Conservation (phyloP, 2,113 vertebrate genomes). For the Pseudois nayaur region DNA sequence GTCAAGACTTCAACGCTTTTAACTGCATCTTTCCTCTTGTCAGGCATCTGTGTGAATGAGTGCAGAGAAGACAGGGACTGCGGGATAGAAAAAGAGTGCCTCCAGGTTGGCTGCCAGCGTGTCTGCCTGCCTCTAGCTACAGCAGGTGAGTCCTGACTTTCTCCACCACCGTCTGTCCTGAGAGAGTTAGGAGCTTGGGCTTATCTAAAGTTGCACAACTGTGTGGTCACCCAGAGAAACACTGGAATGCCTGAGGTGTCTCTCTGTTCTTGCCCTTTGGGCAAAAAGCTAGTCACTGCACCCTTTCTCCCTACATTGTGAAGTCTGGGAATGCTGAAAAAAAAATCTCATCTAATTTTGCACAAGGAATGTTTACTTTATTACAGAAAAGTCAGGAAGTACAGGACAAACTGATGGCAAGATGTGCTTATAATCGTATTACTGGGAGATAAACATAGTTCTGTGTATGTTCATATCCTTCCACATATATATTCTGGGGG, state of each 20-base stretch:
- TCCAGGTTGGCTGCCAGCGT: background rate
- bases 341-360: background rate
- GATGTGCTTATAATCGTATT: background rate
- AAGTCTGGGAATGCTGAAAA: background rate
- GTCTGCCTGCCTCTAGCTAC: background rate
- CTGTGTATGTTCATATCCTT: background rate
- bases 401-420: background rate
- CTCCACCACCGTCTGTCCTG: background rate
- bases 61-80: background rate
- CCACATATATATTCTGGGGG: background rate
- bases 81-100: accelerated
- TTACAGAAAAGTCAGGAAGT: background rate
- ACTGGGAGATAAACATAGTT: background rate
- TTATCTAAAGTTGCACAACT: background rate
- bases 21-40: background rate
- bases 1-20: background rate
- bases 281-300: background rate
- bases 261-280: background rate
- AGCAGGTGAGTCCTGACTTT: background rate
- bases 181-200: background rate
- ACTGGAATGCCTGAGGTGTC: background rate
- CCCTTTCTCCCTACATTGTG: background rate
- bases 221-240: background rate
- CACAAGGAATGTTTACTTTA: background rate
- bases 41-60: background rate